A percentile compares a stretch with the other conserved stretches of the same genome.
phyloP scores from a whole-genome alignment of 2,888 invertebrate species.

The Aricia artaxerxes region DNA sequence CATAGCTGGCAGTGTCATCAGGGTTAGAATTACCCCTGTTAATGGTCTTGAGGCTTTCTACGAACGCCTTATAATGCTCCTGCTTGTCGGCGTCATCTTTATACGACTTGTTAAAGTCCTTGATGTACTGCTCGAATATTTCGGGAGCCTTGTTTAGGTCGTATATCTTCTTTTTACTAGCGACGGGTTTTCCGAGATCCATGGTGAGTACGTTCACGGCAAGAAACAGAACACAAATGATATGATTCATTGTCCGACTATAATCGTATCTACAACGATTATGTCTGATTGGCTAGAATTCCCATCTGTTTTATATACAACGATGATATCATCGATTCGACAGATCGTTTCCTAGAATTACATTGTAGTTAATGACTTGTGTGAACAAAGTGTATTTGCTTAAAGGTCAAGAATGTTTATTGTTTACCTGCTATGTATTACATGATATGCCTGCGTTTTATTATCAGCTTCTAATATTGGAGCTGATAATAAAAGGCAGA shows the following conservation, averaged over 20 bases:
- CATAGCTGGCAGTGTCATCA: not conserved
- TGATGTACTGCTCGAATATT: constrained; percentile 1
- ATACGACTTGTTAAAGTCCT: not conserved
- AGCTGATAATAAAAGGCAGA: not conserved
- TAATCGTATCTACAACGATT: not conserved
- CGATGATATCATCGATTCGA: not conserved
- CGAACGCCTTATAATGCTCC: not conserved
- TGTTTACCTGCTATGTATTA: not conserved
- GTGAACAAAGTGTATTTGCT: not conserved
- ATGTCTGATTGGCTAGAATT: not conserved
- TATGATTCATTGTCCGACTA: not conserved
- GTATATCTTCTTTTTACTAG: not conserved
- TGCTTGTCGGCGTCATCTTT: constrained; percentile 5
- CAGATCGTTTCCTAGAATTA: not conserved
- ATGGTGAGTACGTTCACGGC: not conserved
- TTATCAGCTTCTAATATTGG: not conserved
- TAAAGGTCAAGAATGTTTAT: not conserved
- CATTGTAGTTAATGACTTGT: not conserved
- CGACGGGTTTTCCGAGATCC: not conserved
- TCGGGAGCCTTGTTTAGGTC: not conserved
- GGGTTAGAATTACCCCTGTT: not conserved
- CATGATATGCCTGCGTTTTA: too few relatives aligned
- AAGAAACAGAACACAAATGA: not conserved
- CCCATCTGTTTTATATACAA: not conserved
- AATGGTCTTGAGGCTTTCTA: not conserved